A percentile compares a stretch with the other conserved stretches of the same genome.
Conservation (phyloP, 2,888 invertebrate genomes). For the Andrena trimmerana region DNA sequence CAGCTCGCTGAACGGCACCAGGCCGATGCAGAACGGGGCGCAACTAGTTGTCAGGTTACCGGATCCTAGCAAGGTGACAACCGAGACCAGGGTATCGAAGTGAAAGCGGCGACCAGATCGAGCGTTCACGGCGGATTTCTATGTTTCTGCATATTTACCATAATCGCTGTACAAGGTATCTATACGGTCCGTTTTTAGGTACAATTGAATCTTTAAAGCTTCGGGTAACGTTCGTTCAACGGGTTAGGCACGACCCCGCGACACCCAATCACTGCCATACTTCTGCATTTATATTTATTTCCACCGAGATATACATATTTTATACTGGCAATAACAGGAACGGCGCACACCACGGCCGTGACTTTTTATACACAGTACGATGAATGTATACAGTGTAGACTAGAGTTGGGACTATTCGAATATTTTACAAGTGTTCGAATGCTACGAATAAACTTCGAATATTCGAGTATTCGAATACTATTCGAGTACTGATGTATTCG, state of each 20-base stretch:
- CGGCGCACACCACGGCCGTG: constrained; percentile 36
- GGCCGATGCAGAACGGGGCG: constrained; percentile 81
- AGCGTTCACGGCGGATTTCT: constrained; percentile 46
- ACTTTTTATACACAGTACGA: constrained; percentile 44
- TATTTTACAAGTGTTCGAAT: too few relatives aligned
- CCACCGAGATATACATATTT: constrained; percentile 55
- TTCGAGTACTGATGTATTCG: too few relatives aligned
- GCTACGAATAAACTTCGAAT: too few relatives aligned
- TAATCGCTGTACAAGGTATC: constrained; percentile 54
- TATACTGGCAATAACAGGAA: constrained; percentile 51
- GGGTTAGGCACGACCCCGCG: constrained; percentile 26
- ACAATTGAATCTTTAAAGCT: constrained; percentile 32
- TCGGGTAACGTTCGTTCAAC: constrained; percentile 28
- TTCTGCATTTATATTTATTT: constrained; percentile 70
- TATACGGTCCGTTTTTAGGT: constrained; percentile 47
- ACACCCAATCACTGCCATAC: constrained; percentile 64
- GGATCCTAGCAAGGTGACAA: constrained; percentile 81
- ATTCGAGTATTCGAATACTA: too few relatives aligned
- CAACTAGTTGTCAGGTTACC: constrained; percentile 84
- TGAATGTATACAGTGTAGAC: constrained; percentile 39
- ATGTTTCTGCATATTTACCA: constrained; percentile 53
- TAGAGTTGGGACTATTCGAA: neutral
- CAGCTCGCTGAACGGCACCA: constrained; percentile 73
- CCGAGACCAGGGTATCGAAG: constrained; percentile 81
- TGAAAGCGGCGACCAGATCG: constrained; percentile 56